Evolutionary conservation across 1,140 invertebrate genomes (phyloP).

Genomic region (Eufriesea mexicana): DNA sequence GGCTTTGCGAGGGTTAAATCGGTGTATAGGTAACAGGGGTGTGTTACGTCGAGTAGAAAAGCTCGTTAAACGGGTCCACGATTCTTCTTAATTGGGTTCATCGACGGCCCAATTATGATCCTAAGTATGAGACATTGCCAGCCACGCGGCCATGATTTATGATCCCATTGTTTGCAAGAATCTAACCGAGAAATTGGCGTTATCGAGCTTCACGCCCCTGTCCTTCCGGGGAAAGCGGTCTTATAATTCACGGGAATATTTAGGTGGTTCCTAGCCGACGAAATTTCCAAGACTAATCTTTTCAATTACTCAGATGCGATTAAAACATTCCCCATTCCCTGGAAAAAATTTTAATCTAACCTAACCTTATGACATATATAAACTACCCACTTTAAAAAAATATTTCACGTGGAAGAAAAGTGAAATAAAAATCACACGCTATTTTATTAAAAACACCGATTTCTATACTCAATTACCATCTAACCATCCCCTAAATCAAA

Average conservation of each 20-base stretch:
- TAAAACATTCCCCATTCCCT: too few species aligned
- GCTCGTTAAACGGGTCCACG: conserved; percentile 5
- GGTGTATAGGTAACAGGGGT: background rate
- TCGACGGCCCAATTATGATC: conserved; percentile 1
- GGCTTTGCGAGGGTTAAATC: background rate
- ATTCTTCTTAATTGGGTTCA: conserved; percentile 18
- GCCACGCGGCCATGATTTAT: background rate
- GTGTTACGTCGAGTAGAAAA: conserved; percentile 1
- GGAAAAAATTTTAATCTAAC: background rate
- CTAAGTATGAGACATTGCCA: conserved; percentile 3
- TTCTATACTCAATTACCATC: too few species aligned
- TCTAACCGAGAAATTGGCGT: conserved; percentile 13
- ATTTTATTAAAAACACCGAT: too few species aligned
- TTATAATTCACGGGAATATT: background rate
- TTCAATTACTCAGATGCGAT: background rate
- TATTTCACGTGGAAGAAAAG: too few species aligned
- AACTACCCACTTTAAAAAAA: too few species aligned
- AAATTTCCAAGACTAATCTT: background rate
- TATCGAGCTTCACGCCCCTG: background rate
- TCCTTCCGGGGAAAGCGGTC: background rate
- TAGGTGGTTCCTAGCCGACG: background rate
- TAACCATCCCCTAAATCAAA: too few species aligned
- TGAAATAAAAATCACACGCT: too few species aligned
- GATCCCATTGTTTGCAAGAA: conserved; percentile 6
- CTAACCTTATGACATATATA: too few species aligned